Evolutionary conservation across 2,797 vertebrate species (phyloP).

Genomic region (Vireo griseus): DNA sequence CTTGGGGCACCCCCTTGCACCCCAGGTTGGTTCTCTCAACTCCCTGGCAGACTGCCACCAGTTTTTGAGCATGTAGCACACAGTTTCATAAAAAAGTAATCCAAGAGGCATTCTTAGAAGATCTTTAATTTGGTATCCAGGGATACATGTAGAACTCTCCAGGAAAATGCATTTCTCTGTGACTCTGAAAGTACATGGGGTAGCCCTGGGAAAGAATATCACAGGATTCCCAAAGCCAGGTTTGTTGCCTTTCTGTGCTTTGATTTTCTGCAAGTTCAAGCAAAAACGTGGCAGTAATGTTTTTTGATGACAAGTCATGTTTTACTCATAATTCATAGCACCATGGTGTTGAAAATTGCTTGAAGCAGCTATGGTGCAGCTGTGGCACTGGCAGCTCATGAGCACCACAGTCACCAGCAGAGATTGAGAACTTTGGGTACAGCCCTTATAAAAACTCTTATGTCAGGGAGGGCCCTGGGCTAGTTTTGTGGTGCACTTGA

Average conservation of each 20-base stretch:
- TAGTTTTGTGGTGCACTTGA: neutral
- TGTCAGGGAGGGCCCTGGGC: neutral
- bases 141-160: neutral
- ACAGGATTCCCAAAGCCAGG: neutral
- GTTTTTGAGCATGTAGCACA: accelerated
- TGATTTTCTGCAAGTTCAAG: neutral
- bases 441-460: constrained; percentile 11
- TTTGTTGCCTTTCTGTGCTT: neutral
- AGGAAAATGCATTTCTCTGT: neutral
- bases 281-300: neutral
- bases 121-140: neutral
- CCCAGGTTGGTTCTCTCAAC: neutral
- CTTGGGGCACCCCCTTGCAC: neutral
- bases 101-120: neutral
- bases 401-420: neutral
- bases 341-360: neutral
- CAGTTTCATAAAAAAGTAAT: neutral
- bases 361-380: constrained; percentile 51
- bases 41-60: neutral
- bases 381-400: constrained; percentile 3
- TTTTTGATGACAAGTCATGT: neutral
- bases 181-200: neutral
- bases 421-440: neutral
- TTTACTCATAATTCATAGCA: constrained; percentile 11
- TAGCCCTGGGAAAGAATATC: neutral